Conservation (phyloP, 2,888 invertebrate species). For the Nemurella pictetii region DNA sequence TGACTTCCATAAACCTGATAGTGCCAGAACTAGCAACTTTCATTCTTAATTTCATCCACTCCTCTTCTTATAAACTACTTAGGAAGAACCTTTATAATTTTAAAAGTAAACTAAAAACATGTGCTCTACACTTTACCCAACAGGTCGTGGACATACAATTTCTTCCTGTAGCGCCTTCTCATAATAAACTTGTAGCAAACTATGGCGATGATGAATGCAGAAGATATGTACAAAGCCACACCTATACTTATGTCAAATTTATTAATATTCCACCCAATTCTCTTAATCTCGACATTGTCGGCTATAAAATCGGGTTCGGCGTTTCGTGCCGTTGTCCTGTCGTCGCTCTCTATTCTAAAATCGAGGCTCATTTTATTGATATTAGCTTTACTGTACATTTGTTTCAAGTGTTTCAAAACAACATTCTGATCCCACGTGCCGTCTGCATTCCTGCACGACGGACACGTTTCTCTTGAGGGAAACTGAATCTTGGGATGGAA, state of each 20-base stretch:
- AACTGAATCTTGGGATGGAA: conserved; percentile 86
- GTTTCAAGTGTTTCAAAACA: conserved; percentile 65
- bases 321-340: neutral
- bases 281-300: conserved; percentile 23
- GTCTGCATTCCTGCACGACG: conserved; percentile 63
- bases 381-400: conserved; percentile 54
- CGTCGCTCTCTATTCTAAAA: conserved; percentile 37
- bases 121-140: conserved; percentile 69
- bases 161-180: conserved; percentile 71
- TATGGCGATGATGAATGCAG: conserved; percentile 72
- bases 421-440: conserved; percentile 65
- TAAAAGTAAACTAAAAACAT: neutral
- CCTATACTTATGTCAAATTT: conserved; percentile 75
- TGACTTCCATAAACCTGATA: neutral
- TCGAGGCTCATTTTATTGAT: conserved; percentile 40
- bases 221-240: conserved; percentile 73
- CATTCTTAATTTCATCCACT: neutral
- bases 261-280: conserved; percentile 59
- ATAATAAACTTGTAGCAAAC: conserved; percentile 76
- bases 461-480: conserved; percentile 71
- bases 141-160: conserved; percentile 69
- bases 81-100: neutral
- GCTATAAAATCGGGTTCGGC: conserved; percentile 10
- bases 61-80: no score
- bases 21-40: neutral